Evolutionary conservation across 2,113 vertebrate species (phyloP), one percentile per base, ranked within the genome.

Genomic region (Lethenteron camtschaticum): DNA sequence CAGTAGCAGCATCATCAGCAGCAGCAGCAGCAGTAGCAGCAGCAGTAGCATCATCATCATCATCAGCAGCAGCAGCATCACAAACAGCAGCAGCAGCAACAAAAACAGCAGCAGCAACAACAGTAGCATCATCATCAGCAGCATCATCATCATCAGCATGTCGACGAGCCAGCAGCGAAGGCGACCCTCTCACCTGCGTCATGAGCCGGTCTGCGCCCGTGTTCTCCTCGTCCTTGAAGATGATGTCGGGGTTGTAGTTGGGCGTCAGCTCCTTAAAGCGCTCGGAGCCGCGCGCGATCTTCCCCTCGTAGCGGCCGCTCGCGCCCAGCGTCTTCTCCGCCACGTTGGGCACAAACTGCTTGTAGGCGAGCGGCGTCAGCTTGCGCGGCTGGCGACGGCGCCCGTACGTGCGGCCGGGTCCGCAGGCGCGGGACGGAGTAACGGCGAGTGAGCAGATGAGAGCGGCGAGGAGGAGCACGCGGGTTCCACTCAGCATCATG

Each of bases 171-270:
- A 41, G 41, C 41, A 41, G 24, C 24, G 24, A 24, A 24, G 41
- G 41, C 6, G 6, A 41, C 63, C 59, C 57, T 70, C 83, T 85
- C 78, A 95, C 90, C 90, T 95, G 88, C 75, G 90, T 96, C 90
- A 97, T 95, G 74, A 95, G 87, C 69, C 92, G 81, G 79, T 97
- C 92, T 2, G 92, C 91, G 41, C 89, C 90, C 6, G 91, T 94
- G 81, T 95, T 91, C 85, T 96, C 92, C 77, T 96, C 90, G 84
- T 96, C 90, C 78, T 96, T 96, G 82, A 96, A 96, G 81, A 95
- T 91, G 75, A 97, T 97, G 78, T 95, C 92, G 70, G 91, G 88
- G 74, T 97, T 97, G 80, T 96, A 96, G 79, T 97, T 97, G 71
- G 89, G 88, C 60, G 85, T 90, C 74, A 96, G 87, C 74, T 96